Evolutionary conservation across 2,888 invertebrate species (phyloP).

Genomic region (Cerastoderma edule): DNA sequence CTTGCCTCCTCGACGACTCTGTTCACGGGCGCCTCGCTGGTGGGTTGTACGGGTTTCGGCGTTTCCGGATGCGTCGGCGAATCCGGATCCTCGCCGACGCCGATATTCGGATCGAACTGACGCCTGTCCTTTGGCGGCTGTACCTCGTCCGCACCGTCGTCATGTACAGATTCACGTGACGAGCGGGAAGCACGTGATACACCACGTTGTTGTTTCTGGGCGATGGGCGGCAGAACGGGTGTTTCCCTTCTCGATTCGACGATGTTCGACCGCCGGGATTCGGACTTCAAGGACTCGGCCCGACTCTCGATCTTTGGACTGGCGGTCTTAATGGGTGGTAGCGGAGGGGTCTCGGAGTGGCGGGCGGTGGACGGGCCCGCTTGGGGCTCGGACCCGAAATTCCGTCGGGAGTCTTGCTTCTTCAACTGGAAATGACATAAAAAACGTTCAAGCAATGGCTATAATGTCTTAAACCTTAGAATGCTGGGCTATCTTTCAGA

Average conservation of each 20-base stretch:
- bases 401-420: conserved; percentile 42
- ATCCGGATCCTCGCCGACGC: conserved; percentile 44
- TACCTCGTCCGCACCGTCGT: conserved; percentile 35
- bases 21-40: neutral
- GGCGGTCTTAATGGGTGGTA: conserved; percentile 55
- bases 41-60: neutral
- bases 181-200: conserved; percentile 10
- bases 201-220: conserved; percentile 23
- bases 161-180: conserved; percentile 6
- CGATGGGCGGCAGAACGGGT: conserved; percentile 56
- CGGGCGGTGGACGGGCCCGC: conserved; percentile 53
- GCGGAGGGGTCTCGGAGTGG: conserved; percentile 54
- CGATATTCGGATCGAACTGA: conserved; percentile 55
- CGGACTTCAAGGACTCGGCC: conserved; percentile 16
- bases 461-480: too few species aligned
- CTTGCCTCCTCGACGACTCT: conserved; percentile 8
- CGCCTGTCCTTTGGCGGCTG: conserved; percentile 54
- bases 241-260: conserved; percentile 40
- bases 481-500: too few species aligned
- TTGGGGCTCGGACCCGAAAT: conserved; percentile 35
- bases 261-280: conserved; percentile 21
- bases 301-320: conserved; percentile 39
- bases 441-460: too few species aligned
- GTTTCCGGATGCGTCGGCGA: conserved; percentile 4
- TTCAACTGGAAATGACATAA: conserved; percentile 44